A percentile compares a stretch with the other conserved stretches of the same genome.
These are phyloP conservation scores for Alauda arvensis DNA, from an alignment of 2,797 vertebrate species.

Conservation along the genomic window DNA sequence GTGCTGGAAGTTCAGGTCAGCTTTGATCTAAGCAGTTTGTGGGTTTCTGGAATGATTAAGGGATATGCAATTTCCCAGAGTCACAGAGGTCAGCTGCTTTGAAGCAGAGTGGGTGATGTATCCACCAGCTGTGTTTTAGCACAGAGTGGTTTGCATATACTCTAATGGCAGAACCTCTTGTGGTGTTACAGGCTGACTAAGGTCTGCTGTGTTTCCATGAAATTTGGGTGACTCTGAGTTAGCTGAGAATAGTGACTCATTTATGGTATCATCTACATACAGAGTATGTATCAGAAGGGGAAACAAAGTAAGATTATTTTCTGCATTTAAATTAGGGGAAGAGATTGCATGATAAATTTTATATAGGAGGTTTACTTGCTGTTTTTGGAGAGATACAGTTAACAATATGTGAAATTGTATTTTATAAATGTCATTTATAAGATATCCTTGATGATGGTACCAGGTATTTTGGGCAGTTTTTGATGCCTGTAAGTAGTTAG, in stretches of 20 bases:
- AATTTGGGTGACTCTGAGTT: slow-evolving; percentile 16
- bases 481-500: not conserved
- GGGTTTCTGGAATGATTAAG: not conserved
- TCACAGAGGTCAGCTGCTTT: slow-evolving; percentile 37
- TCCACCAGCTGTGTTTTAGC: not conserved
- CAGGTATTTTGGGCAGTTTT: not conserved
- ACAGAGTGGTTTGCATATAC: not conserved
- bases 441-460: not conserved
- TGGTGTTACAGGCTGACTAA: slow-evolving; percentile 12
- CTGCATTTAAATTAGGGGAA: not conserved
- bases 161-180: not conserved
- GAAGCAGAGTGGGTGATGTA: not conserved
- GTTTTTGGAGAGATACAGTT: not conserved
- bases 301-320: not conserved
- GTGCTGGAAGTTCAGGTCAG: not conserved
- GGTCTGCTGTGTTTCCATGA: not conserved
- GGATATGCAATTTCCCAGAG: not conserved
- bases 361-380: not conserved
- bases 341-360: not conserved
- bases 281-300: not conserved
- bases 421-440: not conserved
- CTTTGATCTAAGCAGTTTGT: not conserved
- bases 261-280: not conserved
- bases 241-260: slow-evolving; percentile 3
- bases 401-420: not conserved